Conservation (phyloP, 2,888 invertebrate genomes). For the Diaphora mendica region DNA sequence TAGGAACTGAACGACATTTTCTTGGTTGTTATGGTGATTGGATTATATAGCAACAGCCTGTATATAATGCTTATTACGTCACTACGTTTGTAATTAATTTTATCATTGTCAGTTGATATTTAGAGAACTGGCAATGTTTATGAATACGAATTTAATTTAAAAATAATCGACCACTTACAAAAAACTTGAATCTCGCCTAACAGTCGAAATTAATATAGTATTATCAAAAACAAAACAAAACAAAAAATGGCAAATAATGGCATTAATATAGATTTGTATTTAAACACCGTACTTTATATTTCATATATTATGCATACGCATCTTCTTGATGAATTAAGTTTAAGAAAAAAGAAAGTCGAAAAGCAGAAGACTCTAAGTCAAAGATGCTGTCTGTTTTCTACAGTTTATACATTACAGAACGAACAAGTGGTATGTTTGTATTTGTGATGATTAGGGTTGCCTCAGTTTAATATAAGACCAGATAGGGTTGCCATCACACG, state of each 20-base stretch:
- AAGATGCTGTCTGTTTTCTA: not conserved
- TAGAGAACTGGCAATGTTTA: not conserved
- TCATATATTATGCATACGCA: slow-evolving; percentile 19
- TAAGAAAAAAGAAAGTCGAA: not conserved
- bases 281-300: slow-evolving; percentile 24
- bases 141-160: not conserved
- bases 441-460: not conserved
- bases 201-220: slow-evolving; percentile 11
- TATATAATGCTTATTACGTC: not conserved
- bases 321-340: slow-evolving; percentile 5
- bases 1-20: no score
- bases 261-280: slow-evolving; percentile 11
- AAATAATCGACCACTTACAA: not conserved
- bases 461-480: not conserved
- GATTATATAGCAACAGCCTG: not conserved
- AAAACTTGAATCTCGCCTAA: slow-evolving; percentile 32
- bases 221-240: slow-evolving; percentile 3
- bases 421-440: not conserved
- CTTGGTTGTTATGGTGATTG: no score
- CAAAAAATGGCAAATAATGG: slow-evolving; percentile 14
- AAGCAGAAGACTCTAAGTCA: not conserved
- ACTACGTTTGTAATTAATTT: not conserved
- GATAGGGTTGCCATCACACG: not conserved
- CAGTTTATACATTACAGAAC: not conserved
- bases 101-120: not conserved